Evolutionary conservation across 1,140 invertebrate genomes (phyloP).

Genomic region (Conus betulinus): DNA sequence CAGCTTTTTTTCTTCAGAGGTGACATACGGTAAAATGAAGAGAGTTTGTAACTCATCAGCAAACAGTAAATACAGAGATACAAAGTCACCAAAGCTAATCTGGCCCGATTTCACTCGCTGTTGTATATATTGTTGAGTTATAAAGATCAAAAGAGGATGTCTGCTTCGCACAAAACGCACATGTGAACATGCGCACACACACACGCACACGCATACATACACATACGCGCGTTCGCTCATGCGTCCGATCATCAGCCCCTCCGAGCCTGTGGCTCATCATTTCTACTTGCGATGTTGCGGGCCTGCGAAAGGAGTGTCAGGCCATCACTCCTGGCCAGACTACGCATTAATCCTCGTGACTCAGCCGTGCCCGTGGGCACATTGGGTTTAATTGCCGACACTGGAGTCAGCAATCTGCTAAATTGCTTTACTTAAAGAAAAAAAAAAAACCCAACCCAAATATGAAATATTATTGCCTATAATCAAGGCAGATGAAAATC

Average conservation of each 20-base stretch:
- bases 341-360: not conserved
- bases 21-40: no score
- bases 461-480: no score
- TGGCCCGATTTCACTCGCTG: no score
- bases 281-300: not conserved
- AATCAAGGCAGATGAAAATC: not conserved
- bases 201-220: not conserved
- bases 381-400: not conserved
- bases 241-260: not conserved
- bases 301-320: not conserved
- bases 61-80: no score
- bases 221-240: not conserved
- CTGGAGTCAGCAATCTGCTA: not conserved
- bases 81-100: no score
- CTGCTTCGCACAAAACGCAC: no score
- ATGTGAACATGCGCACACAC: not conserved
- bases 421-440: not conserved
- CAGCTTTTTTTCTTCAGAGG: no score
- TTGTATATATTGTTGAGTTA: no score
- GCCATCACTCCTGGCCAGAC: not conserved
- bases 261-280: not conserved
- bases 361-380: not conserved
- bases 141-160: no score
- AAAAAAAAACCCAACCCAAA: not conserved
- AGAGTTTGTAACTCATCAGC: no score